phyloP scores from a whole-genome alignment of 2,113 vertebrate genomes.

The Zeus faber region DNA sequence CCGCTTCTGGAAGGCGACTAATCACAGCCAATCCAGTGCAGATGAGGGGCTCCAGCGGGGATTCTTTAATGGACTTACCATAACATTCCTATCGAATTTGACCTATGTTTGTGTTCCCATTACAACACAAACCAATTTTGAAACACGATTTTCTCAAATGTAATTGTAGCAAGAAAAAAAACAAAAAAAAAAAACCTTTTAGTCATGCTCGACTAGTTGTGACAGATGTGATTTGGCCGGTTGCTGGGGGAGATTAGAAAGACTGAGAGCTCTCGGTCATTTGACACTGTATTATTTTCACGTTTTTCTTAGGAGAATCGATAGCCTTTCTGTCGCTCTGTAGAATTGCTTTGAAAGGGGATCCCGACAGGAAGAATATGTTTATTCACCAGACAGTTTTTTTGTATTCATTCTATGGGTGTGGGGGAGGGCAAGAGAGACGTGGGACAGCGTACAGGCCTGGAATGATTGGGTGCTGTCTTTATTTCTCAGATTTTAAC shows the following conservation, averaged over 20 bases:
- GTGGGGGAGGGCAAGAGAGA: slow-evolving; percentile 26
- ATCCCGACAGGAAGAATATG: slow-evolving; percentile 36
- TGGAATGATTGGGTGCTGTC: slow-evolving; percentile 39
- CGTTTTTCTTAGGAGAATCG: slow-evolving; percentile 17
- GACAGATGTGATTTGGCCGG: slow-evolving; percentile 41
- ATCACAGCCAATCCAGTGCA: slow-evolving; percentile 38
- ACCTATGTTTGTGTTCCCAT: slow-evolving; percentile 33
- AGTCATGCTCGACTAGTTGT: slow-evolving; percentile 29
- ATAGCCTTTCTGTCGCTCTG: slow-evolving; percentile 9
- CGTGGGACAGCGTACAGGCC: slow-evolving; percentile 28
- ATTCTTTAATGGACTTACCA: slow-evolving; percentile 12
- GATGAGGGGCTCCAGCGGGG: not conserved
- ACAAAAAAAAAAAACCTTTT: slow-evolving; percentile 35
- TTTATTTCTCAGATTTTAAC: not conserved
- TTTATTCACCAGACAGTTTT: slow-evolving; percentile 27
- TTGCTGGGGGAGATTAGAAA: slow-evolving; percentile 39
- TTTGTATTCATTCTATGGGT: slow-evolving; percentile 3
- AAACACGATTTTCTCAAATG: slow-evolving; percentile 31
- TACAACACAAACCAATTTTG: slow-evolving; percentile 37
- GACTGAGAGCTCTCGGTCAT: slow-evolving; percentile 21
- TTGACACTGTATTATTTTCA: slow-evolving; percentile 17
- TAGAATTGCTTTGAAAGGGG: slow-evolving; percentile 39
- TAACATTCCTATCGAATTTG: slow-evolving; percentile 36
- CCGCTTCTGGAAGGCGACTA: slow-evolving; percentile 42
- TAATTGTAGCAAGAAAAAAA: slow-evolving; percentile 34